Conservation (phyloP, 2,888 invertebrate genomes). For the Clanis bilineata region DNA sequence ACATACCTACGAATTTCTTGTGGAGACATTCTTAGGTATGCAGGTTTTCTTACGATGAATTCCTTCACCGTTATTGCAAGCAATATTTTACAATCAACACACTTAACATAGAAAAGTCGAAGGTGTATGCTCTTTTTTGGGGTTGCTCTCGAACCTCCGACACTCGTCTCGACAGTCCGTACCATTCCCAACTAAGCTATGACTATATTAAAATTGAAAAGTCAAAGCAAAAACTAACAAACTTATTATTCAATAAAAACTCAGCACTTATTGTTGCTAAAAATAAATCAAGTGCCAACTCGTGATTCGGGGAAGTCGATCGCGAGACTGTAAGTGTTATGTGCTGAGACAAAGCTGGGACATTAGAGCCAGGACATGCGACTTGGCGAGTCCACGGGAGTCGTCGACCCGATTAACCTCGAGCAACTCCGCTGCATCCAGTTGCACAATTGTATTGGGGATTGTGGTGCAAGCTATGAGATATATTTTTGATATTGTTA, state of each 20-base stretch:
- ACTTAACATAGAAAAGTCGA: too few relatives aligned
- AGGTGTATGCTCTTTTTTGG: too few relatives aligned
- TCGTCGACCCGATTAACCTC: constrained; percentile 66
- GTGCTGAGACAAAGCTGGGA: constrained; percentile 48
- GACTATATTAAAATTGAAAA: too few relatives aligned
- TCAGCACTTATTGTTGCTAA: background rate
- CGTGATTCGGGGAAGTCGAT: constrained; percentile 9
- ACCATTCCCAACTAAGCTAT: too few relatives aligned
- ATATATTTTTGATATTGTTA: background rate
- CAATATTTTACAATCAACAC: too few relatives aligned
- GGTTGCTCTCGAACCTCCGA: too few relatives aligned
- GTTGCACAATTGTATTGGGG: constrained; percentile 39
- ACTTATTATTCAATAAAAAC: background rate
- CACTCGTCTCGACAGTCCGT: too few relatives aligned
- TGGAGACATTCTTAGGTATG: too few relatives aligned
- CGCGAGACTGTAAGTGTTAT: constrained; percentile 40
- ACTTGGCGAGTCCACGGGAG: constrained; percentile 48
- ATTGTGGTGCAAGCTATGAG: constrained; percentile 19
- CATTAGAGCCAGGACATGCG: constrained; percentile 34
- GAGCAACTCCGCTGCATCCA: constrained; percentile 36
- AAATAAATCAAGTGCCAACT: constrained; percentile 1
- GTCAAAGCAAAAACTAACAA: background rate
- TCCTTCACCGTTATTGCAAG: too few relatives aligned
- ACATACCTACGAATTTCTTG: too few relatives aligned
- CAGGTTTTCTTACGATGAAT: too few relatives aligned